Evolutionary conservation across 2,888 invertebrate genomes (phyloP).

Genomic region (Tenthredo scrophulariae): DNA sequence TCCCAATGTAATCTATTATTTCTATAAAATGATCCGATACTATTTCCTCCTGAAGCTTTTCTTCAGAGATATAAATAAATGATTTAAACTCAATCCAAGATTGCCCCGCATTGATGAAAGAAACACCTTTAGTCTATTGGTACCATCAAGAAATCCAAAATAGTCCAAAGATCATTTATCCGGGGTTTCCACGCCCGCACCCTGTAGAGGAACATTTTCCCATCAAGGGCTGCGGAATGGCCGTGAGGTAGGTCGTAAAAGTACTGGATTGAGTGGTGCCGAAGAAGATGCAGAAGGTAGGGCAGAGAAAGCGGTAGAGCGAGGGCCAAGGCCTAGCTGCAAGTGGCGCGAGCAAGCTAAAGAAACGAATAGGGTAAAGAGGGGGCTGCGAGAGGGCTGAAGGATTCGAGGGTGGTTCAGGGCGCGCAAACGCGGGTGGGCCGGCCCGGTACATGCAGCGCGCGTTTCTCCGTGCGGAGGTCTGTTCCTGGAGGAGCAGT

Average conservation of each 20-base stretch:
- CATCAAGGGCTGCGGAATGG: conserved; percentile 18
- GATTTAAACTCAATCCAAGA: background rate
- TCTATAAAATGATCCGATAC: background rate
- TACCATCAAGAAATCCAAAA: background rate
- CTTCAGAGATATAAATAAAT: background rate
- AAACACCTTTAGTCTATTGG: background rate
- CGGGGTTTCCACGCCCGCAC: background rate
- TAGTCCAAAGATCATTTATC: background rate
- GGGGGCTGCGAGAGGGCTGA: conserved; percentile 8
- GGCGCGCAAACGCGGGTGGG: conserved; percentile 50
- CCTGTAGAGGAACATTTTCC: background rate
- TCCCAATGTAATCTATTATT: conserved; percentile 26
- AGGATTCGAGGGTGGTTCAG: conserved; percentile 34
- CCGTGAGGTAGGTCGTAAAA: conserved; percentile 43
- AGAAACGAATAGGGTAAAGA: conserved; percentile 7
- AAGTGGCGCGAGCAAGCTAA: conserved; percentile 22
- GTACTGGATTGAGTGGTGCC: background rate
- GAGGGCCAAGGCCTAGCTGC: conserved; percentile 34
- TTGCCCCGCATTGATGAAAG: background rate
- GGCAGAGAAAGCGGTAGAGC: background rate
- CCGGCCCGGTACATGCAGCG: conserved; percentile 38
- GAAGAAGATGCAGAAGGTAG: conserved; percentile 21
- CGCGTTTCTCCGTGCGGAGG: conserved; percentile 46
- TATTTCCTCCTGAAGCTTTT: background rate
- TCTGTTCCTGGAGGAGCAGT: conserved; percentile 43